Evolutionary conservation across 2,113 vertebrate species (phyloP), one percentile per base, ranked within the genome.

Genomic region (Bostrychus sinensis): DNA sequence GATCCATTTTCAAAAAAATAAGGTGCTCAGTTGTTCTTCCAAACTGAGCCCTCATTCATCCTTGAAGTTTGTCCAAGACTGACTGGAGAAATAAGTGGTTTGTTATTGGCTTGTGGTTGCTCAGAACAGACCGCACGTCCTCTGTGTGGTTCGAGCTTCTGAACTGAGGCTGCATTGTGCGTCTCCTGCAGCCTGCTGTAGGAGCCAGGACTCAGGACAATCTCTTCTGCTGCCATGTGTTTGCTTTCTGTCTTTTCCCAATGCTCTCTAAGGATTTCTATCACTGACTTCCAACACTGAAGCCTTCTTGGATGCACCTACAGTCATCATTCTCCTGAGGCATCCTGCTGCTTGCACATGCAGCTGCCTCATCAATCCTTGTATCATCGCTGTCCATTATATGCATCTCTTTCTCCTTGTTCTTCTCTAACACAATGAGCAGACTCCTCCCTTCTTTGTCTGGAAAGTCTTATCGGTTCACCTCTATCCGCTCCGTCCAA

Each of bases 101-200:
- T 86, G 73, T 82, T 85, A 53, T 78, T 77, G 70, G 20, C 34
- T 53, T 67, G 72, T 53, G 50, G 69, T 67, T 72, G 74, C 75
- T 83, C 9, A 19, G 63, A 76, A 74, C 57, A 61, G 73, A 83
- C 78, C 81, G 60, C 81, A 75, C 70, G 56, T 79, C 78, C 71
- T 59, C 59, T 6, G 23, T 61, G 78, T 57, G 89, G 85, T 78
- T 84, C 80, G 72, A 75, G 72, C 82, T 66, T 66, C 63, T 80
- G 76, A 79, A 88, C 87, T 83, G 76, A 81, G 84, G 74, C 69
- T 30, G 78, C 77, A 57, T 87, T 90, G 87, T 90, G 62, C 75
- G 60, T 13, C 0, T 12, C 43, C n/a, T 7, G 11, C 63, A 73
- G 39, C 67, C 53, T 17, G 16, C 71, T 13, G 80, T 80, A 76